phyloP scores from a whole-genome alignment of 2,888 invertebrate genomes.

The Drosophila merina region DNA sequence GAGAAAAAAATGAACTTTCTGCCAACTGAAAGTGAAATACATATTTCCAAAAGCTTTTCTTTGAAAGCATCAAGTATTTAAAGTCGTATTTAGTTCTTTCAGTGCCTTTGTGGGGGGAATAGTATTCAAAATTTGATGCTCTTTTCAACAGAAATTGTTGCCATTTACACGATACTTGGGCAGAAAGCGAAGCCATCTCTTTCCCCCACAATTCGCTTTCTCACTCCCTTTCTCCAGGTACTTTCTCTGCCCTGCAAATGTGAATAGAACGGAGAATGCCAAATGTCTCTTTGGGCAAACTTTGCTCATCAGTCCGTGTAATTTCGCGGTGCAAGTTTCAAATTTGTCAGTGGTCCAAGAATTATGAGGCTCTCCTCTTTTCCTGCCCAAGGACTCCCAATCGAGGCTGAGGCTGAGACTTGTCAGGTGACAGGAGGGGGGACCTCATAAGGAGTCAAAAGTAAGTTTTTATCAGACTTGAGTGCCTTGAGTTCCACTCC shows the following conservation, averaged over 20 bases:
- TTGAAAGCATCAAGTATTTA: no score
- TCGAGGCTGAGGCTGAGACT: slow-evolving; percentile 42
- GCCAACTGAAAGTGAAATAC: no score
- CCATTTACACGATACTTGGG: slow-evolving; percentile 64
- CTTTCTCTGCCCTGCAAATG: slow-evolving; percentile 40
- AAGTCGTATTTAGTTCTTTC: neutral
- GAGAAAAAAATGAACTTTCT: neutral
- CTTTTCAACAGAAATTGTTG: slow-evolving; percentile 42
- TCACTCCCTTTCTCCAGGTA: slow-evolving; percentile 9
- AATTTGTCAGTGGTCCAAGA: slow-evolving; percentile 59
- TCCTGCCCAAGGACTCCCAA: slow-evolving; percentile 8
- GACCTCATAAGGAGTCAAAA: slow-evolving; percentile 3
- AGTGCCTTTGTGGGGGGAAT: slow-evolving; percentile 5
- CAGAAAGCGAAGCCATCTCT: slow-evolving; percentile 13
- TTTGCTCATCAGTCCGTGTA: slow-evolving; percentile 69
- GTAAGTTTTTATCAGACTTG: slow-evolving; percentile 65
- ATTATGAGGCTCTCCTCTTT: slow-evolving; percentile 47
- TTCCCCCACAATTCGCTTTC: neutral
- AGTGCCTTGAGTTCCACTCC: slow-evolving; percentile 40
- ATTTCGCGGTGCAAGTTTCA: slow-evolving; percentile 65
- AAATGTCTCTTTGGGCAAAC: slow-evolving; percentile 50
- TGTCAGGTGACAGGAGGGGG: slow-evolving; percentile 35
- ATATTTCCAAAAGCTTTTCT: no score
- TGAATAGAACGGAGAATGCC: slow-evolving; percentile 24
- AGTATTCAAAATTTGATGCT: slow-evolving; percentile 28